Conservation (phyloP, 2,113 vertebrate species). For the Nansenia antarctica region DNA sequence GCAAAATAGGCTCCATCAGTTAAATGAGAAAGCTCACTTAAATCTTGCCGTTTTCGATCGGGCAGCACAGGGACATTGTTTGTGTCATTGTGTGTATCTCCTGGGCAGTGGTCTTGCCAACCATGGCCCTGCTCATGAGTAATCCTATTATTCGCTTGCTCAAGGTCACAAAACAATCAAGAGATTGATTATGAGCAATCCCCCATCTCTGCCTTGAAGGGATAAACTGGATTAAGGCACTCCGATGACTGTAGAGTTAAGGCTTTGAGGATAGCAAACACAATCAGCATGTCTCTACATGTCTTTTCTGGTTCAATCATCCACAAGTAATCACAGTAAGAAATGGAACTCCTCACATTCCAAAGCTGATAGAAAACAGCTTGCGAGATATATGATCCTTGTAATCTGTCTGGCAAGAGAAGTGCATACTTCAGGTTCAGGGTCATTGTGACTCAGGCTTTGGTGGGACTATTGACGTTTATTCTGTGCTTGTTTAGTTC, state of each 20-base stretch:
- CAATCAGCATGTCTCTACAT: constrained; percentile 62
- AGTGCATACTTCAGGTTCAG: constrained; percentile 4
- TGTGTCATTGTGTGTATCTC: constrained; percentile 32
- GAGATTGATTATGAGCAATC: constrained; percentile 61
- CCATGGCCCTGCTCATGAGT: constrained; percentile 26
- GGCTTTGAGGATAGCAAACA: constrained; percentile 58
- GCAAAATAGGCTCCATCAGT: neutral
- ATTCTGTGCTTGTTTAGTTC: neutral
- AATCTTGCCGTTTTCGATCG: neutral
- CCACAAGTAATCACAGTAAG: constrained; percentile 38
- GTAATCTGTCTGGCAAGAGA: constrained; percentile 32
- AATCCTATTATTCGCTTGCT: constrained; percentile 63
- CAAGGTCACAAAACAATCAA: constrained; percentile 72
- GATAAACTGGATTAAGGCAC: constrained; percentile 71
- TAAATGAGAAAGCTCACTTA: neutral
- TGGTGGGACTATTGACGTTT: neutral
- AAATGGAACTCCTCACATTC: constrained; percentile 28
- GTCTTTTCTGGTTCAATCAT: constrained; percentile 56
- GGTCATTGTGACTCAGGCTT: neutral
- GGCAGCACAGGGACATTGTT: neutral
- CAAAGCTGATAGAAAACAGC: constrained; percentile 27
- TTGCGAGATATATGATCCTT: constrained; percentile 28
- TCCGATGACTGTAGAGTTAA: constrained; percentile 49
- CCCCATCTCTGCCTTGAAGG: constrained; percentile 39
- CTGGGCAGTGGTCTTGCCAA: constrained; percentile 36